Evolutionary conservation across 2,797 vertebrate species (phyloP).

Genomic region (Cephalopachus bancanus): DNA sequence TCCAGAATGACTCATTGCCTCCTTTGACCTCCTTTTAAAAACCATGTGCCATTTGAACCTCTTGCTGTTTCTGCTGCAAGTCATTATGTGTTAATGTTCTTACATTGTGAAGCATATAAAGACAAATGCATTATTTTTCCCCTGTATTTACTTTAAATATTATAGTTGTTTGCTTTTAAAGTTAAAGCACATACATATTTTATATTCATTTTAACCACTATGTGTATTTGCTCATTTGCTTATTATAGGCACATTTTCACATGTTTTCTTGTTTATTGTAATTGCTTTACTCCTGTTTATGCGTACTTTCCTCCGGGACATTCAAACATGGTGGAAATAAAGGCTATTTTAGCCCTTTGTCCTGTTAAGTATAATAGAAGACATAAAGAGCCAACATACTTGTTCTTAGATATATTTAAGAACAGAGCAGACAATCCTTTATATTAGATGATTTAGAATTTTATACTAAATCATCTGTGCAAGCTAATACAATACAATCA

Average conservation of each 20-base stretch:
- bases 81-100: constrained; percentile 27
- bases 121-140: not conserved
- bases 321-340: constrained; percentile 59
- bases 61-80: constrained; percentile 29
- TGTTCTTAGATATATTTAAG: constrained; percentile 61
- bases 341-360: constrained; percentile 62
- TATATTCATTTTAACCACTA: constrained; percentile 62
- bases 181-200: constrained; percentile 50
- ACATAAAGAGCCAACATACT: constrained; percentile 17
- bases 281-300: constrained; percentile 57
- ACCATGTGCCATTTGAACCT: not conserved
- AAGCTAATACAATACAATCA: too few relatives aligned
- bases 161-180: constrained; percentile 63
- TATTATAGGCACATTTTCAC: constrained; percentile 58
- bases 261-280: constrained; percentile 62
- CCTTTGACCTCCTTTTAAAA: constrained; percentile 47
- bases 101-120: constrained; percentile 10
- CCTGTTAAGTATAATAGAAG: constrained; percentile 53
- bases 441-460: constrained; percentile 32
- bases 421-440: constrained; percentile 28
- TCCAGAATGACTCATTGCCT: constrained; percentile 54
- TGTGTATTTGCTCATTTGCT: constrained; percentile 22
- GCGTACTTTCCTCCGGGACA: constrained; percentile 40
- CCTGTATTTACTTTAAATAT: not conserved
- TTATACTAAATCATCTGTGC: not conserved